Base-by-base conservation (phyloP, 2,888 invertebrate species). In the Idaea dimidiata region DNA sequence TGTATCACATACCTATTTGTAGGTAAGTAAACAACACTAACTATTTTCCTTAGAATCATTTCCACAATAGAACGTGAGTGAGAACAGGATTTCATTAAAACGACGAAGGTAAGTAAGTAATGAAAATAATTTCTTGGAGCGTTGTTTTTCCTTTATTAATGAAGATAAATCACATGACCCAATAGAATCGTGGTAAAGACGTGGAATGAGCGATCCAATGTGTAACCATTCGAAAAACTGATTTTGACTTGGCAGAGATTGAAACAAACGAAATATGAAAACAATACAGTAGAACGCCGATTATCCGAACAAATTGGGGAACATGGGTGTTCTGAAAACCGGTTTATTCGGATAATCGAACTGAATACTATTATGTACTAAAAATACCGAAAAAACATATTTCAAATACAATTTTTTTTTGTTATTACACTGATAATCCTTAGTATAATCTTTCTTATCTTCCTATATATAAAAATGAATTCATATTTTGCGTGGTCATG, bases 121-220 rank as follows among this genome's bases (percentile, higher is more conserved):
- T 43, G 43, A 43, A 43, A 43, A 43, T 43, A 7, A 43, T 43
- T 43, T 43, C 43, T 43, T 10, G 43, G 14, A 43, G 10, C 43
- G 18, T 56, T 17, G n/a, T 56, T 18, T 56, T 56, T 56, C 56
- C 54, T 54, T 54, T 56, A 56, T 56, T 18, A 56, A 56, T 56
- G 18, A 56, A 56, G 17, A 56, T 56, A 17, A 56, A 56, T 56
- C 56, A 56, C 56, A 8, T 1, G 18, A 17, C 5, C 56, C 7
- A 16, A n/a, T n/a, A 56, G 56, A 18, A 17, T 17, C 56, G 14
- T 54, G 54, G 16, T 17, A 54, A 17, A 54, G 56, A 56, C 56
- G 18, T 18, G 14, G 56, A 56, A 16, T 17, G 7, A 54, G 18
- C 56, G 18, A 14, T 56, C 56, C 14, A 10, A 56, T 56, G 17